Percentiles rank a stretch among this genome's conserved stretches.
These are phyloP conservation scores for Pangasius djambal DNA, from an alignment of 2,797 vertebrate genomes.

Conservation along the genomic window DNA sequence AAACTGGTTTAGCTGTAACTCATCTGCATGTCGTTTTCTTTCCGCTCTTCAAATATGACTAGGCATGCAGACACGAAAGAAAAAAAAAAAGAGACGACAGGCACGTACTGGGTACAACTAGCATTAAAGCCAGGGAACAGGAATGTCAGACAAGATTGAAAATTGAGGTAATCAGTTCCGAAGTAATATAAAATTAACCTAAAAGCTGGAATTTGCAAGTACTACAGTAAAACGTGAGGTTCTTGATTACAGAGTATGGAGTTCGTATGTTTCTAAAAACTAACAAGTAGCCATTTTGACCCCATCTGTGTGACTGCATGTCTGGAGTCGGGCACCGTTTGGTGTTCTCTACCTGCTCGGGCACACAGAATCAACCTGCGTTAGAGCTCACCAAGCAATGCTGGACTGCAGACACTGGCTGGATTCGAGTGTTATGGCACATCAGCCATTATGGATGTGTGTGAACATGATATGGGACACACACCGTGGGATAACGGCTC, in stretches of 20 bases:
- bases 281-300: not conserved
- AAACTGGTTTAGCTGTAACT: not conserved
- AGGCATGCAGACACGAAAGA: conserved; percentile 2
- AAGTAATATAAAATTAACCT: conserved; percentile 19
- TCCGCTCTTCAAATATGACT: not conserved
- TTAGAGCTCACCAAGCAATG: not conserved
- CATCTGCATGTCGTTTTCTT: not conserved
- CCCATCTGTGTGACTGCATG: not conserved
- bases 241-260: not conserved
- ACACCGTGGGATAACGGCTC: not conserved
- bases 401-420: not conserved
- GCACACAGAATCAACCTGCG: not conserved
- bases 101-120: not conserved
- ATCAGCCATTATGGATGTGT: not conserved
- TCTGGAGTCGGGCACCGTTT: not conserved
- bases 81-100: not conserved
- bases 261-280: not conserved
- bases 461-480: not conserved
- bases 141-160: conserved; percentile 13
- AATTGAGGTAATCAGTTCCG: conserved; percentile 10
- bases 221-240: not conserved
- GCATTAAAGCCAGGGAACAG: conserved; percentile 15
- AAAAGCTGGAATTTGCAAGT: not conserved
- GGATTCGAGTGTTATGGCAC: conserved; percentile 11
- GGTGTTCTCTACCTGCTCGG: not conserved